phyloP scores from a whole-genome alignment of 2,888 invertebrate species.

The Sesia bembeciformis region DNA sequence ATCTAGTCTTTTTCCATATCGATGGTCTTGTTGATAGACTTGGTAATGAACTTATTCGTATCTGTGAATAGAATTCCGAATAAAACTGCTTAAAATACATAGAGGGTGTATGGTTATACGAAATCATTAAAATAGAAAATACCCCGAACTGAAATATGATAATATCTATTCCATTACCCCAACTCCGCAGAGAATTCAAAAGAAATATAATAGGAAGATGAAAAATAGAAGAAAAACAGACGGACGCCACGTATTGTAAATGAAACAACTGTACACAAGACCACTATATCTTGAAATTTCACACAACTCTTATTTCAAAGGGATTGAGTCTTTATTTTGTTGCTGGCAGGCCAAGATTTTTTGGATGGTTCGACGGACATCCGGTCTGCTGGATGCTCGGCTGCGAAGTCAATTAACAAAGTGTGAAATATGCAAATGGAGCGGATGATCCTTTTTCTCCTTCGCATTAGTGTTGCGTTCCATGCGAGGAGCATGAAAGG shows the following conservation, averaged over 20 bases:
- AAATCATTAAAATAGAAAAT: background rate
- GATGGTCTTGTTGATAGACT: no score
- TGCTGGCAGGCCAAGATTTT: slow-evolving; percentile 4
- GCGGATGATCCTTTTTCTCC: slow-evolving; percentile 7
- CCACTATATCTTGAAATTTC: slow-evolving; percentile 5
- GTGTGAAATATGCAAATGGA: slow-evolving; percentile 52
- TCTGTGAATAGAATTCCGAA: no score
- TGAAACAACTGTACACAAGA: slow-evolving; percentile 28
- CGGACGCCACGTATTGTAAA: slow-evolving; percentile 19
- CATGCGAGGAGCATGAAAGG: no score
- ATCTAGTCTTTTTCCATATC: no score
- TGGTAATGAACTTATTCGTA: no score
- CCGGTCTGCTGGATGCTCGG: slow-evolving; percentile 23
- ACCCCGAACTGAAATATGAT: background rate
- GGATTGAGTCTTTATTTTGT: background rate
- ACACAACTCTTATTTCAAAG: background rate
- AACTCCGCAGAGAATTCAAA: slow-evolving; percentile 11
- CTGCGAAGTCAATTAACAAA: slow-evolving; percentile 41
- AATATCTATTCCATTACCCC: background rate
- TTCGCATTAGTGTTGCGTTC: background rate
- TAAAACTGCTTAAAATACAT: no score
- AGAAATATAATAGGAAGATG: slow-evolving; percentile 10
- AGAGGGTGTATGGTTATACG: background rate
- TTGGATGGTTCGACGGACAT: slow-evolving; percentile 13
- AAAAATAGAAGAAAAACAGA: slow-evolving; percentile 9